phyloP scores from a whole-genome alignment of 1,140 invertebrate species.

The Sitodiplosis mosellana region DNA sequence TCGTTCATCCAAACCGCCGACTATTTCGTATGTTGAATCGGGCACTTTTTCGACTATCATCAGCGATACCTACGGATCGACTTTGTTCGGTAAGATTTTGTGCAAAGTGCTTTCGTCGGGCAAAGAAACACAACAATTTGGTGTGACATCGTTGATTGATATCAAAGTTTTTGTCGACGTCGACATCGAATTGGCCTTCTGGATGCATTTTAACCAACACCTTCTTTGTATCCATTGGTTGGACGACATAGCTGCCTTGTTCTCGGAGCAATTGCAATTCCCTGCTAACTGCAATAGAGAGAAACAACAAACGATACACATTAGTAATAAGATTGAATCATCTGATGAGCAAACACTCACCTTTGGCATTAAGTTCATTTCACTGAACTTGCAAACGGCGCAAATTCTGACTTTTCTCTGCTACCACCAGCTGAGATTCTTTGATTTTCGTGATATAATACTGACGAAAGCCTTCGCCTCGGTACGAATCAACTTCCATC shows the following conservation, averaged over 20 bases:
- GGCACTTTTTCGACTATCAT: slow-evolving; percentile 99
- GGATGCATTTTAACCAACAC: slow-evolving; percentile 99
- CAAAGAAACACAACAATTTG: slow-evolving; percentile 92
- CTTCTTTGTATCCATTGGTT: slow-evolving; percentile 99
- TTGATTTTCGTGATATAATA: slow-evolving; percentile 97
- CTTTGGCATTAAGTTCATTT: slow-evolving; percentile 99
- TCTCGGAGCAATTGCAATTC: slow-evolving; percentile 96
- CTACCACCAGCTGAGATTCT: slow-evolving; percentile 84
- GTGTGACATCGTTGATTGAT: slow-evolving; percentile 95
- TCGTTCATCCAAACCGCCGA: slow-evolving; percentile 97
- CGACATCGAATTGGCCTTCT: slow-evolving; percentile 99
- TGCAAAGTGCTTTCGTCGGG: slow-evolving; percentile 97
- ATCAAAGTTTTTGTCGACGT: slow-evolving; percentile 98
- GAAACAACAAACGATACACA: slow-evolving; percentile 5
- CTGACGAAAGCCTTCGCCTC: slow-evolving; percentile 75
- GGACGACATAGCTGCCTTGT: slow-evolving; percentile 98
- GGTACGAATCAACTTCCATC: slow-evolving; percentile 73
- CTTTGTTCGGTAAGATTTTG: slow-evolving; percentile 98
- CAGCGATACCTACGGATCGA: slow-evolving; percentile 97
- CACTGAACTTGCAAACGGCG: slow-evolving; percentile 93
- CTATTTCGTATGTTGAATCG: slow-evolving; percentile 99
- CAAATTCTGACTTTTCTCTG: slow-evolving; percentile 95
- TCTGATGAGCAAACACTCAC: slow-evolving; percentile 26
- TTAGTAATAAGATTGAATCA: not conserved
- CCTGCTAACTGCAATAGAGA: slow-evolving; percentile 72